phyloP scores from a whole-genome alignment of 2,113 vertebrate species.

The Platichthys flesus region DNA sequence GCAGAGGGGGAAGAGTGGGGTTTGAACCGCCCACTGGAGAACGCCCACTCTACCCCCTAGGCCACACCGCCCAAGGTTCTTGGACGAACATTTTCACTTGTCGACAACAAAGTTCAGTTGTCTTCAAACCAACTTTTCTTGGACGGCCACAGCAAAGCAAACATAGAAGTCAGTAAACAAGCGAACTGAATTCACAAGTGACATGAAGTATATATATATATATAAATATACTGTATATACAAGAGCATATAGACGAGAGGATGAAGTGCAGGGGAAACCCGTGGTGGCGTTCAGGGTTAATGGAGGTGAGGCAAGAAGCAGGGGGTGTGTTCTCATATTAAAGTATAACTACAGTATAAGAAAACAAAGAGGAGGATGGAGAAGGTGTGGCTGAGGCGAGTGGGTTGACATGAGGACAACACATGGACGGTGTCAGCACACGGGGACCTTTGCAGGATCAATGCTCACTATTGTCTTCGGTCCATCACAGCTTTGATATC shows the following conservation, averaged over 20 bases:
- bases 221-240: too few relatives aligned
- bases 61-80: too few relatives aligned
- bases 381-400: not conserved
- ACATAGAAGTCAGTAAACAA: not conserved
- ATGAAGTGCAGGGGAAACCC: not conserved
- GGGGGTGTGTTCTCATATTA: not conserved
- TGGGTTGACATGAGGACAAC: constrained; percentile 8
- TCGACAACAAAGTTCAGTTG: too few relatives aligned
- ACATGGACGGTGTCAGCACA: constrained; percentile 2
- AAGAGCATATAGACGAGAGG: not conserved
- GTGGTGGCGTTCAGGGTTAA: not conserved
- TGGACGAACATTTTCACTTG: not conserved
- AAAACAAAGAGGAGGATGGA: constrained; percentile 7
- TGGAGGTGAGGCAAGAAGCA: not conserved
- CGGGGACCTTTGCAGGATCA: constrained; percentile 47
- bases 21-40: too few relatives aligned
- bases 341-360: constrained; percentile 1
- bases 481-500: constrained; percentile 51
- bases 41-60: too few relatives aligned
- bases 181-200: not conserved
- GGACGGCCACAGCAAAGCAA: not conserved
- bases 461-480: constrained; percentile 49
- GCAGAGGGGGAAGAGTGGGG: too few relatives aligned
- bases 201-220: not conserved
- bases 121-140: not conserved